Evolutionary conservation across 2,797 vertebrate species (phyloP).

Genomic region (Poeciliopsis infans): DNA sequence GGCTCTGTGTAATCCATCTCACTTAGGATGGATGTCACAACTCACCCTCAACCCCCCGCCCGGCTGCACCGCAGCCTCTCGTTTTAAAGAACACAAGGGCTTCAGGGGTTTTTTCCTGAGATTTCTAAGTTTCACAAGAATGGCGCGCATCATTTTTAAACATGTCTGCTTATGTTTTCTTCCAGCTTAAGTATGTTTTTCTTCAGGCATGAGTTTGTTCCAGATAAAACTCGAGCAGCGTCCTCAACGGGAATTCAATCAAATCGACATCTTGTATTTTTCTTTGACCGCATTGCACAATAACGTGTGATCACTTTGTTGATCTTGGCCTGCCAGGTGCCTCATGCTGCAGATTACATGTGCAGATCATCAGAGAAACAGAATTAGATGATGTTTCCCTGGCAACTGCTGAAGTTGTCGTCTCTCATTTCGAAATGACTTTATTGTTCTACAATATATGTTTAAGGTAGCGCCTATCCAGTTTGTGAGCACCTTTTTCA

Average conservation of each 20-base stretch:
- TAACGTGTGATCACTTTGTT: background rate
- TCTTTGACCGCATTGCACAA: background rate
- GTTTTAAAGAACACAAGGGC: constrained; percentile 43
- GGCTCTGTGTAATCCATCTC: constrained; percentile 66
- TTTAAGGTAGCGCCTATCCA: background rate
- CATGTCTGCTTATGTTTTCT: constrained; percentile 21
- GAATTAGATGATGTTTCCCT: constrained; percentile 43
- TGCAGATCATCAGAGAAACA: constrained; percentile 8
- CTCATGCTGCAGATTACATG: constrained; percentile 14
- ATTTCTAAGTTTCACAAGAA: constrained; percentile 37
- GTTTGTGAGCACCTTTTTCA: background rate
- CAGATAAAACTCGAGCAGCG: background rate
- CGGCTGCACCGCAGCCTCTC: constrained; percentile 31
- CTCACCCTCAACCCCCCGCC: constrained; percentile 21
- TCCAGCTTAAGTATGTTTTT: constrained; percentile 13
- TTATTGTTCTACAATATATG: constrained; percentile 13
- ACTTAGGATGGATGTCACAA: constrained; percentile 66
- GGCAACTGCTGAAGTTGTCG: constrained; percentile 28
- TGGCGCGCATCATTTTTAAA: constrained; percentile 31
- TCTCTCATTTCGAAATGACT: background rate
- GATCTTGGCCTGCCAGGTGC: background rate
- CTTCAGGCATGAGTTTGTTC: background rate
- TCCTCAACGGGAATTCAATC: background rate
- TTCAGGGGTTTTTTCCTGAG: constrained; percentile 25
- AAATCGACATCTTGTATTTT: background rate